phyloP scores from a whole-genome alignment of 2,888 invertebrate genomes.

The Pseudanteris insignis region DNA sequence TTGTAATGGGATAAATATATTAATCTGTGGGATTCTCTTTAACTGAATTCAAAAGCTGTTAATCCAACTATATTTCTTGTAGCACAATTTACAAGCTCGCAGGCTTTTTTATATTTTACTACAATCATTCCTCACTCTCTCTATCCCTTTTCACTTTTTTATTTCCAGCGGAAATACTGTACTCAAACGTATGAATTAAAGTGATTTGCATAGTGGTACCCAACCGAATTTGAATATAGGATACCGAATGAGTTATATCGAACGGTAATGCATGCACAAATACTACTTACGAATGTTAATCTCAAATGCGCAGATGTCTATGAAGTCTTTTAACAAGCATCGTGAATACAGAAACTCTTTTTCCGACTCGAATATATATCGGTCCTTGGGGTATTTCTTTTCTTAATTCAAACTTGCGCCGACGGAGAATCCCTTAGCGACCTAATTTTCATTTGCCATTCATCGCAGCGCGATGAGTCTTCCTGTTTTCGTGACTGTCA shows the following conservation, averaged over 20 bases:
- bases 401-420: conserved; percentile 36
- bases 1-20: too few relatives aligned
- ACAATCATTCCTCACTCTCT: too few relatives aligned
- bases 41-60: too few relatives aligned
- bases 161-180: too few relatives aligned
- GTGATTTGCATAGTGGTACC: too few relatives aligned
- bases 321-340: conserved; percentile 15
- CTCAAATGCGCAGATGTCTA: conserved; percentile 14
- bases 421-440: conserved; percentile 33
- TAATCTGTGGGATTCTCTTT: too few relatives aligned
- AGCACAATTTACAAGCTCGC: too few relatives aligned
- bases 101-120: too few relatives aligned
- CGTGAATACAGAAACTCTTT: conserved; percentile 10
- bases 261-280: conserved; percentile 18
- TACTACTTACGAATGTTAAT: conserved; percentile 27
- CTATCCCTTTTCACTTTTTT: too few relatives aligned
- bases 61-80: too few relatives aligned
- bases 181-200: too few relatives aligned
- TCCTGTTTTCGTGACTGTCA: conserved; percentile 19
- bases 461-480: conserved; percentile 14
- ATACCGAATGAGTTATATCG: conserved; percentile 22
- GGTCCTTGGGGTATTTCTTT: conserved; percentile 18
- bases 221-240: too few relatives aligned
- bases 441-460: conserved; percentile 27
- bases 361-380: conserved; percentile 20